A percentile compares a stretch with the other conserved stretches of the same genome.
Conservation (phyloP, 2,797 vertebrate species). For the Microctenopoma lineatum region DNA sequence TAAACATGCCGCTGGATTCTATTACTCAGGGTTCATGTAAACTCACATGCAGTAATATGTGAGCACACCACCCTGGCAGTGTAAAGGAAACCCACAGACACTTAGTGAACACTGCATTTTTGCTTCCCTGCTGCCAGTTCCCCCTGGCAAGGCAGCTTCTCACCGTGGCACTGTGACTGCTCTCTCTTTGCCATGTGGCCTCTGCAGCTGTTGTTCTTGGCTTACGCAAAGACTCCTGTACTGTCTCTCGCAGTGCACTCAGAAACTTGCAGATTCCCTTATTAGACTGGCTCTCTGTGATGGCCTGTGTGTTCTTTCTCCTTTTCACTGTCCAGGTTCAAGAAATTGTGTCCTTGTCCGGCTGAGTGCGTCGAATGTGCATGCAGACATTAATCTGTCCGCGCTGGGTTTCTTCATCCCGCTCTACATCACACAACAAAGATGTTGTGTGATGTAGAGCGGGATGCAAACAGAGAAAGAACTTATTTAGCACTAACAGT, state of each 20-base stretch:
- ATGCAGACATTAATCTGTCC: background rate
- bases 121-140: slow-evolving; percentile 55
- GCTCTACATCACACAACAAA: slow-evolving; percentile 18
- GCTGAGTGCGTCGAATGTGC: background rate
- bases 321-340: background rate
- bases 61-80: background rate
- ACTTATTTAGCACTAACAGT: slow-evolving; percentile 60
- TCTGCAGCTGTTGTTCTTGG: slow-evolving; percentile 70
- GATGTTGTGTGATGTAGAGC: slow-evolving; percentile 42
- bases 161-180: slow-evolving; percentile 59
- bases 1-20: background rate
- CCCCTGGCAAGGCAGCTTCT: slow-evolving; percentile 55
- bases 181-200: slow-evolving; percentile 57
- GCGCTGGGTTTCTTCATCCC: slow-evolving; percentile 12
- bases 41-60: background rate
- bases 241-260: slow-evolving; percentile 18
- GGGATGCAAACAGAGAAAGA: slow-evolving; percentile 23
- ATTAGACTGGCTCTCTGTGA: slow-evolving; percentile 24
- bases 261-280: slow-evolving; percentile 32
- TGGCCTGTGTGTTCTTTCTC: background rate
- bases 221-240: slow-evolving; percentile 19
- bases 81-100: slow-evolving; percentile 34
- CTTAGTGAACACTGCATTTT: slow-evolving; percentile 44
- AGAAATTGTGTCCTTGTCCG: slow-evolving; percentile 15
- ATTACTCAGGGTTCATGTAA: background rate